A percentile compares a stretch with the other conserved stretches of the same genome.
Evolutionary conservation across 2,113 vertebrate genomes (phyloP).

Genomic region (Phylloscopus trochiloides): DNA sequence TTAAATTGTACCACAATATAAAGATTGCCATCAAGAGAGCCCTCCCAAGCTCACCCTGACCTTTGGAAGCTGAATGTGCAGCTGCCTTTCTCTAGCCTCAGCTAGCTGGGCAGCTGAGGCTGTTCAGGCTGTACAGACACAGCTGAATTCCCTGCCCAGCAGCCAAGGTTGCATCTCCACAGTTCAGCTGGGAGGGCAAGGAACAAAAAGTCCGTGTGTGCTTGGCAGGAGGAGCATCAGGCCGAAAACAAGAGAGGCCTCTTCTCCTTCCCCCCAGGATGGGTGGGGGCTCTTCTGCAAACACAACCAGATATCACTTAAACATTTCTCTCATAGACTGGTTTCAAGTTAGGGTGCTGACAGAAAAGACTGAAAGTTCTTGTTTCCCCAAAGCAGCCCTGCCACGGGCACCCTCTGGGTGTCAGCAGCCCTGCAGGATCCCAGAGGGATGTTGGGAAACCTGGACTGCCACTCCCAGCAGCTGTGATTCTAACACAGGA

Average conservation of each 20-base stretch:
- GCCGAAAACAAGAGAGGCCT: neutral
- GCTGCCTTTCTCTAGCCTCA: neutral
- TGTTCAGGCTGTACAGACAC: neutral
- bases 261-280: neutral
- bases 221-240: neutral
- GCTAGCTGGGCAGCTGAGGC: neutral
- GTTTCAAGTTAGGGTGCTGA: neutral
- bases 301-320: neutral
- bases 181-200: neutral
- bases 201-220: neutral
- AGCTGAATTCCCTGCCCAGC: neutral
- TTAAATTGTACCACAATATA: neutral
- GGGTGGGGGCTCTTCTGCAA: neutral
- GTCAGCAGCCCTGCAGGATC: neutral
- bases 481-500: rapidly evolving
- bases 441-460: neutral
- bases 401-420: neutral
- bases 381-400: neutral
- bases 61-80: neutral
- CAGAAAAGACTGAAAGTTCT: neutral
- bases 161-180: neutral
- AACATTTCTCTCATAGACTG: neutral
- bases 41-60: neutral
- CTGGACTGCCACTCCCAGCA: neutral
- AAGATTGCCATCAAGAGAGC: neutral